Base-by-base conservation (phyloP, 1,140 invertebrate genomes). In the Pseudomyrmex cubaensis region DNA sequence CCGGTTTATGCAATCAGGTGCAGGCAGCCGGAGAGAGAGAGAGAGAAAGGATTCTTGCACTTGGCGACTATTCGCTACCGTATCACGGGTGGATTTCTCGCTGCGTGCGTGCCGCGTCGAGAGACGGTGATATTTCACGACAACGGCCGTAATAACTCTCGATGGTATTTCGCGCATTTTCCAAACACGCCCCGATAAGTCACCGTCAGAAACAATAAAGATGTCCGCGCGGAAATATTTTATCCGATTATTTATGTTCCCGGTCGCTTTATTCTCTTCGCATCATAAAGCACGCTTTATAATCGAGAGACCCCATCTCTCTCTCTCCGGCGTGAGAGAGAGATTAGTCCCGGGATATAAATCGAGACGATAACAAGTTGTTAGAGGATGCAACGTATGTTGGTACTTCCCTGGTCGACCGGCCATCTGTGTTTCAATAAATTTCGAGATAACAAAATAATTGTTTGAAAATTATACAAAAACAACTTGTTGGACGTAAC, bases 1-100 rank as follows among this genome's bases (percentile, higher is more conserved):
- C 22, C 66, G 83, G 35, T 88, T 88, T 87, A 74, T 85, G 83
- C 83, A 88, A 88, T 73, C 72, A 82, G 59, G 73, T 82, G 64
- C 83, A 85, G 70, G 20, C 72, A 17, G 17, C 35, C 46, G 52
- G 20, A 20, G 20, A 20, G 20, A 22, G 56, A 15, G 25, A 52
- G 57, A 69, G 76, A 80, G 83, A 82, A 80, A 82, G 76, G 83
- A 84, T 70, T 66, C 63, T 84, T 63, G 73, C 83, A 61, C 75
- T 85, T 70, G 9, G 63, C 35, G 72, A 54, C 75, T 69, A 66
- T 87, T 85, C 8, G 85, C 77, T 87, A 85, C 83, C 54, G 70
- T 67, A 56, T 63, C 57, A 35, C 48, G 15, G 35, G 46, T 52
- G 46, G 56, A 57, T 85, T 86, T 82, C 84, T 80, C 52, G 54